These are phyloP conservation scores for Sciurus carolinensis DNA, from an alignment of 2,797 vertebrate genomes.

Conservation along the genomic window DNA sequence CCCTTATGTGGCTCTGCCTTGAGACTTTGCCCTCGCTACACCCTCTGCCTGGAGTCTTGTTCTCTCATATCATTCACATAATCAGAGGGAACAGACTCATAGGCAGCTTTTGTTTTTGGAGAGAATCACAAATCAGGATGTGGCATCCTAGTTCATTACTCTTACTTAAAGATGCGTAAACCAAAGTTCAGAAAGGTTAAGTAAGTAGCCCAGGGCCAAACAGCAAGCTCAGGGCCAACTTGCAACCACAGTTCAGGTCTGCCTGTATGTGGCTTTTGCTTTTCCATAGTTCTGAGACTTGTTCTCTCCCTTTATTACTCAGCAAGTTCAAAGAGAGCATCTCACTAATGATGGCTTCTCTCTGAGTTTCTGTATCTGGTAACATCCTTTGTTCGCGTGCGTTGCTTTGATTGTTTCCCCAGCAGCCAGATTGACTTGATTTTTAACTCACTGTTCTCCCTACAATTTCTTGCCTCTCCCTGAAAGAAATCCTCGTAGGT, in stretches of 20 bases:
- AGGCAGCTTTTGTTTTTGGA: background rate
- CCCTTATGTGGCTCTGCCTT: background rate
- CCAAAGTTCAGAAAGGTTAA: background rate
- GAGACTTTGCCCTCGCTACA: fast-evolving
- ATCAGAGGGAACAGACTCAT: background rate
- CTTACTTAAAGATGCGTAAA: background rate
- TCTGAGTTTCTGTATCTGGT: background rate
- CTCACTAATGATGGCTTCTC: background rate
- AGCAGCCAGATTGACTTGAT: background rate
- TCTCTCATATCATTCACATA: background rate
- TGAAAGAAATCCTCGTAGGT: background rate
- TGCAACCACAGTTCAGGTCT: background rate
- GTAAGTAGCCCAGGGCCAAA: background rate
- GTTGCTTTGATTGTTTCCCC: background rate
- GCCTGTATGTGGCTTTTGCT: background rate
- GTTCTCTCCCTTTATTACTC: background rate
- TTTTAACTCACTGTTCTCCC: background rate
- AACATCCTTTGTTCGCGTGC: background rate
- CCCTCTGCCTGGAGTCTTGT: background rate
- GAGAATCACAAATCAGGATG: background rate
- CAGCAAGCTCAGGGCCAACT: background rate
- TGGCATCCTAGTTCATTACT: background rate
- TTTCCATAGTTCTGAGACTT: background rate
- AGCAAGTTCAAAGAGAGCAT: background rate
- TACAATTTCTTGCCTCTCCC: background rate